Evolutionary conservation across 2,113 vertebrate genomes (phyloP), one percentile per base, ranked within the genome.

Genomic region (Pelmatolapia mariae): DNA sequence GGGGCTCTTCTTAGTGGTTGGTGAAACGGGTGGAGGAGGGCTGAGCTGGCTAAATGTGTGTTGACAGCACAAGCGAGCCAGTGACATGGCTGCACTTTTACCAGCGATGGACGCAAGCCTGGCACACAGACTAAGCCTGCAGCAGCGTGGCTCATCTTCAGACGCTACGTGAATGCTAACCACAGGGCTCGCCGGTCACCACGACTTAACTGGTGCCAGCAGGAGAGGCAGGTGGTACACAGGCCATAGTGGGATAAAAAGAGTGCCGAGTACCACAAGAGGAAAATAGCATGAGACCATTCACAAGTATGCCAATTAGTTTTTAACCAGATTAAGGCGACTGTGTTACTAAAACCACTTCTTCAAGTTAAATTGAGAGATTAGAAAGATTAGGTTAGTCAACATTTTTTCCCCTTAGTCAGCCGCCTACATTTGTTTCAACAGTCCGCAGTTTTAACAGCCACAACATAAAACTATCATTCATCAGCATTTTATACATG

Each of bases 211-310:
- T 22, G 47, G 81, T 79, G 90, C 84, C 89, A 94, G 85, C 87
- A 86, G 82, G 85, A 86, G 63, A 92, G 91, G 90, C 93, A 94
- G 95, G 92, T 94, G 95, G 93, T 85, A 54, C 66, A 82, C 82
- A 43, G 87, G 80, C 78, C 5, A 61, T 12, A 68, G 52, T 9
- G 63, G 61, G 38, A 63, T 24, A 47, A 59, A 71, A 29, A 11
- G 40, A 68, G 19, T 76, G 31, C 36, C 11, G 3, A 87, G 86
- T 88, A 59, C 86, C 84, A 66, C 38, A 36, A 47, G 85, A 85
- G 33, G 29, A 53, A 71, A 89, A 83, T 24, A 79, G 56, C 47
- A 84, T 54, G 50, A 83, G 53, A 22, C 22, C 45, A 85, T 87
- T 86, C 29, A 80, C 63, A 57, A 29, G 78, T 59, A 76, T 82